Evolutionary conservation across 2,797 vertebrate genomes (phyloP).

Genomic region (Capromys pilorides): DNA sequence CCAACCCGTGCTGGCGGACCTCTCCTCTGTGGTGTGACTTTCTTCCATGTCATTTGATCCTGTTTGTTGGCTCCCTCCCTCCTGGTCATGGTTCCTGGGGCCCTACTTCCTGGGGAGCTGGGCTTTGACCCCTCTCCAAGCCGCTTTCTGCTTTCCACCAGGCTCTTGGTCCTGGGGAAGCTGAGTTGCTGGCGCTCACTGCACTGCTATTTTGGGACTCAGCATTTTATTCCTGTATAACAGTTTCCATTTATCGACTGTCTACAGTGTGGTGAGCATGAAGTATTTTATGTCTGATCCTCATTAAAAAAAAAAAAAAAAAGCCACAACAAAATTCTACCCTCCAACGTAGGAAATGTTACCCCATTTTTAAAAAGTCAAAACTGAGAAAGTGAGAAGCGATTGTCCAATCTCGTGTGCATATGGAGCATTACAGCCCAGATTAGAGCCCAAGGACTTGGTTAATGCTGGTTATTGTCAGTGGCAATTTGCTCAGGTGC

Average conservation of each 20-base stretch:
- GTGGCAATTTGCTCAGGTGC: background rate
- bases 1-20: background rate
- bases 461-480: background rate
- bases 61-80: background rate
- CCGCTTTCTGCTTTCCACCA: background rate
- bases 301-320: slow-evolving; percentile 4
- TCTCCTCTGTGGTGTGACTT: background rate
- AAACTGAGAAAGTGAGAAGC: background rate
- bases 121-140: background rate
- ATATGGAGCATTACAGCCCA: background rate
- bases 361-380: slow-evolving; percentile 19
- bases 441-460: background rate
- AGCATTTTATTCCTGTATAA: background rate
- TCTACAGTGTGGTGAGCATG: background rate
- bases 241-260: slow-evolving; percentile 22
- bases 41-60: background rate
- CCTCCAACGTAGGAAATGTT: background rate
- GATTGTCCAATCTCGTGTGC: background rate
- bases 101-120: background rate
- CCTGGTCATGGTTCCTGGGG: background rate
- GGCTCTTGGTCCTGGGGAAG: background rate
- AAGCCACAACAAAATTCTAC: slow-evolving; percentile 22
- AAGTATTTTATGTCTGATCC: slow-evolving; percentile 26
- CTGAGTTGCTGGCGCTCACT: background rate
- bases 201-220: background rate